A percentile compares a stretch with the other conserved stretches of the same genome.
phyloP scores from a whole-genome alignment of 2,797 vertebrate genomes.

The Cephalopachus bancanus region DNA sequence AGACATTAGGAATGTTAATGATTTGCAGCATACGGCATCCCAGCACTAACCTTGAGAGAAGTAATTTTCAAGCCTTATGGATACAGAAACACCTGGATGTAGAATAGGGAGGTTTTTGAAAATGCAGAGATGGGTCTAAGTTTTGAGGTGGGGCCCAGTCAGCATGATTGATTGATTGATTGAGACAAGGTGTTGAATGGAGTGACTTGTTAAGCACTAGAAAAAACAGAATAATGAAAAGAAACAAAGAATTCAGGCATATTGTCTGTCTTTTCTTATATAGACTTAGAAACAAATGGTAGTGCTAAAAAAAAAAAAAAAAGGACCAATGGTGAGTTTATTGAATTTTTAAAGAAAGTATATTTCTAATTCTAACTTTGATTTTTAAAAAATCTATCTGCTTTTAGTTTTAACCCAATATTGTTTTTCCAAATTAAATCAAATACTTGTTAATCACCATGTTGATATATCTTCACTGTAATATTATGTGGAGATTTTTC shows the following conservation, averaged over 20 bases:
- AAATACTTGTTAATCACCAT: neutral
- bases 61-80: neutral
- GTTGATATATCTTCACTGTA: constrained; percentile 3
- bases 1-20: neutral
- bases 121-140: constrained; percentile 28
- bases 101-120: neutral
- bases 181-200: too few species aligned
- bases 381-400: neutral
- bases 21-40: constrained; percentile 37
- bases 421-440: constrained; percentile 59
- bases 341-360: constrained; percentile 14
- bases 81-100: neutral
- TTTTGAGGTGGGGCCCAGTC: neutral
- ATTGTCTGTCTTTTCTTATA: constrained; percentile 2
- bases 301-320: neutral
- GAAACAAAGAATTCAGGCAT: neutral
- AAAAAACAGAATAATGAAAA: neutral
- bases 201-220: constrained; percentile 44
- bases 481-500: constrained; percentile 37
- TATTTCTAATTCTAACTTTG: neutral
- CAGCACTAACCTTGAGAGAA: constrained; percentile 10
- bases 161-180: neutral
- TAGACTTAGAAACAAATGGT: constrained; percentile 16
- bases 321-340: neutral
- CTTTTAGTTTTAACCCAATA: constrained; percentile 58